A percentile compares a stretch with the other conserved stretches of the same genome.
Evolutionary conservation across 2,113 vertebrate species (phyloP).

Genomic region (Arothron firmamentum): DNA sequence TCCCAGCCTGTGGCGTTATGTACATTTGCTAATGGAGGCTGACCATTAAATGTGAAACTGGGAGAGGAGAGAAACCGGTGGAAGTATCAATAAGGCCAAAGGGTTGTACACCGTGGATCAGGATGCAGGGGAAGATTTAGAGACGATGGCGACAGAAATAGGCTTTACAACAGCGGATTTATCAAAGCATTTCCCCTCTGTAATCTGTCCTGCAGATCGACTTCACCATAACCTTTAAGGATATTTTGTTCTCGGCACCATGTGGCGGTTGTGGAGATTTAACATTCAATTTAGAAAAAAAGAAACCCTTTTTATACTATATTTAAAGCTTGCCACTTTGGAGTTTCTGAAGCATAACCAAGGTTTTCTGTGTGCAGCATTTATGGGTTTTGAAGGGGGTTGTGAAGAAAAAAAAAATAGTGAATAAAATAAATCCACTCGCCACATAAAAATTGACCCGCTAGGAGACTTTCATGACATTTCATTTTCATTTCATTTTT

Average conservation of each 20-base stretch:
- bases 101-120: slow-evolving; percentile 38
- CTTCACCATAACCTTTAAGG: no score
- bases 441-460: neutral
- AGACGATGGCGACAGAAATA: slow-evolving; percentile 34
- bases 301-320: no score
- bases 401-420: no score
- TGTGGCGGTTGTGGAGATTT: no score
- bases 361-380: no score
- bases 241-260: no score
- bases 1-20: slow-evolving; percentile 57
- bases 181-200: no score
- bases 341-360: no score
- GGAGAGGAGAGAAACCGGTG: slow-evolving; percentile 51
- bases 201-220: no score
- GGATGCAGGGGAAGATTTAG: slow-evolving; percentile 29
- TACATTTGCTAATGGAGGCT: slow-evolving; percentile 68
- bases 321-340: no score
- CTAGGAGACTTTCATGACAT: neutral
- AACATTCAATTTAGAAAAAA: no score
- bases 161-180: slow-evolving; percentile 13
- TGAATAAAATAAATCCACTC: neutral
- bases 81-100: slow-evolving; percentile 60
- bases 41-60: slow-evolving; percentile 60
- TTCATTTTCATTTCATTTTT: neutral
- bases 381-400: no score